Evolutionary conservation across 2,888 invertebrate genomes (phyloP).

Genomic region (Patella pellucida): DNA sequence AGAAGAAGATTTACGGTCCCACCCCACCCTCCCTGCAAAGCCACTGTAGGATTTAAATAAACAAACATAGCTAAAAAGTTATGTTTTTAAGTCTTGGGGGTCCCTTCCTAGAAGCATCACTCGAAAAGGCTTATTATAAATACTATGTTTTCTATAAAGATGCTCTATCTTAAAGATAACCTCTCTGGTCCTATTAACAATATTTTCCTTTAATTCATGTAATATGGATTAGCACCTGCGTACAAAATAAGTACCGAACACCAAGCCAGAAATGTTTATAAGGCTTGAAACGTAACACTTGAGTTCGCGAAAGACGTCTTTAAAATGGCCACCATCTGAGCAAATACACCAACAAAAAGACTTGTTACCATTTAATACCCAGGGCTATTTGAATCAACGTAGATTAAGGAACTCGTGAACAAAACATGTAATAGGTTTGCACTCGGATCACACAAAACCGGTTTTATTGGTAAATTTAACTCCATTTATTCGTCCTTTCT

Average conservation of each 20-base stretch:
- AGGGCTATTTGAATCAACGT: not conserved
- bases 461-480: not conserved
- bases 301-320: not conserved
- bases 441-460: not conserved
- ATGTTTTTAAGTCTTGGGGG: too few relatives aligned
- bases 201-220: not conserved
- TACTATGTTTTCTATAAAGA: too few relatives aligned
- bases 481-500: too few relatives aligned
- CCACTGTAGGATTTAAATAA: too few relatives aligned
- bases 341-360: not conserved
- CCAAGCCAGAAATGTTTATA: not conserved
- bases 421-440: slow-evolving; percentile 9
- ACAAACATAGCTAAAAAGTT: too few relatives aligned
- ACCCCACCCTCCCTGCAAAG: too few relatives aligned
- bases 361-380: slow-evolving; percentile 2
- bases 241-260: not conserved
- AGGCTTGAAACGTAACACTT: slow-evolving; percentile 7
- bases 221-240: not conserved
- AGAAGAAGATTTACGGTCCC: too few relatives aligned
- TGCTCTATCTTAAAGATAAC: too few relatives aligned
- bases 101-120: too few relatives aligned
- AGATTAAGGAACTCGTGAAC: slow-evolving; percentile 7
- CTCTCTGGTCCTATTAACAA: not conserved
- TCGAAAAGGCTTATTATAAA: too few relatives aligned
- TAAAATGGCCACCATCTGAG: slow-evolving; percentile 9